Conservation (phyloP, 2,888 invertebrate species). For the Galerucella nymphaeae region DNA sequence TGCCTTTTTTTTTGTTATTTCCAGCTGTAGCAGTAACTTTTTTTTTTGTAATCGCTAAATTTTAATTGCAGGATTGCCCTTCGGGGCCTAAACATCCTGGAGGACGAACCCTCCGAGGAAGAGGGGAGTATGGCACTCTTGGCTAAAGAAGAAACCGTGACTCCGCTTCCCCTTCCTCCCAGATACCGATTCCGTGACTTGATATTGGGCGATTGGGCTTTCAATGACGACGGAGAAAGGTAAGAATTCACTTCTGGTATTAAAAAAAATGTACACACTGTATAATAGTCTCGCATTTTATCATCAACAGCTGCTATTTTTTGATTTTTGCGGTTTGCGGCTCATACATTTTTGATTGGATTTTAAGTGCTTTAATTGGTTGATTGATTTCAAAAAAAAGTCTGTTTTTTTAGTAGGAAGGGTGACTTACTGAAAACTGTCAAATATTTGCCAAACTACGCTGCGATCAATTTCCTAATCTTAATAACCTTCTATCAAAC, state of each 20-base stretch:
- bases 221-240: conserved; percentile 84
- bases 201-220: conserved; percentile 80
- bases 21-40: too few relatives aligned
- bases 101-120: conserved; percentile 54
- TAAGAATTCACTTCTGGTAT: too few relatives aligned
- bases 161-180: conserved; percentile 70
- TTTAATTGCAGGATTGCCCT: conserved; percentile 36
- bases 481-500: too few relatives aligned
- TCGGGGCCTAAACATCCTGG: conserved; percentile 54
- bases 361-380: neutral
- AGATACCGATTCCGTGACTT: conserved; percentile 82
- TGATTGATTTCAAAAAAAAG: neutral
- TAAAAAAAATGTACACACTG: too few relatives aligned
- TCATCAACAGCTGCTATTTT: neutral
- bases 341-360: neutral
- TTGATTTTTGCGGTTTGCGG: neutral
- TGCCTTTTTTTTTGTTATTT: too few relatives aligned
- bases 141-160: conserved; percentile 55
- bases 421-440: too few relatives aligned
- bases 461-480: too few relatives aligned
- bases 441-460: too few relatives aligned
- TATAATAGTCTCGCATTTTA: neutral
- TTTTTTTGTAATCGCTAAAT: conserved; percentile 5
- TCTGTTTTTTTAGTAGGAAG: too few relatives aligned
- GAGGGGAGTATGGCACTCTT: conserved; percentile 60